phyloP scores from a whole-genome alignment of 1,140 invertebrate species.

The Drosophila pectinifera region DNA sequence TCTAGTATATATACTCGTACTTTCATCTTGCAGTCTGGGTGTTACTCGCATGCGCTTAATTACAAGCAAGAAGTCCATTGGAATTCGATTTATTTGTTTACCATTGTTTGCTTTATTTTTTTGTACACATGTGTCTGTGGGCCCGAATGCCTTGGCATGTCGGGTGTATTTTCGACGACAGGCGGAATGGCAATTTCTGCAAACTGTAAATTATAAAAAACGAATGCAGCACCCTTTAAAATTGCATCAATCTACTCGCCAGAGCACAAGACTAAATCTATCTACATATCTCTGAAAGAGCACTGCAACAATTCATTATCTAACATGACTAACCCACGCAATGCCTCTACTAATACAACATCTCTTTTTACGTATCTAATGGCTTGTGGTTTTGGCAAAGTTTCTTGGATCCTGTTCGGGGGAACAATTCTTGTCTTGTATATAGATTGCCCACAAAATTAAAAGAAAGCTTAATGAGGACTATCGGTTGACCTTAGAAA shows the following conservation, averaged over 20 bases:
- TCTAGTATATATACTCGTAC: constrained; percentile 5
- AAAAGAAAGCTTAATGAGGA: background rate
- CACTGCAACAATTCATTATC: constrained; percentile 35
- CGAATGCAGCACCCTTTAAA: constrained; percentile 13
- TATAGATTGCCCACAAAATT: background rate
- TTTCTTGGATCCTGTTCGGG: constrained; percentile 56
- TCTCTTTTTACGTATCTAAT: constrained; percentile 33
- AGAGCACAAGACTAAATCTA: constrained; percentile 41
- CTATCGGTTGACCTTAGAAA: background rate
- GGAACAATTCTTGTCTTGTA: background rate
- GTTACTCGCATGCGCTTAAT: constrained; percentile 76
- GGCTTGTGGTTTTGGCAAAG: constrained; percentile 71
- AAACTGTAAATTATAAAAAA: constrained; percentile 27
- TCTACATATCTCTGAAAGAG: constrained; percentile 36
- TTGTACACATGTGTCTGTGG: constrained; percentile 23
- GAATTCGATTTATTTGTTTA: constrained; percentile 33
- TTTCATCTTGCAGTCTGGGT: constrained; percentile 39
- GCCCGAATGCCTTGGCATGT: constrained; percentile 44
- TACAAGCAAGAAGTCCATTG: constrained; percentile 48
- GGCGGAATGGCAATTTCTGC: constrained; percentile 25
- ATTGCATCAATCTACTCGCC: constrained; percentile 35
- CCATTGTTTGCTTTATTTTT: constrained; percentile 42
- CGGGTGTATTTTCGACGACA: constrained; percentile 14
- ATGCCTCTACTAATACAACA: constrained; percentile 40
- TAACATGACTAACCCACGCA: constrained; percentile 39